Evolutionary conservation across 1,140 invertebrate species (phyloP), one percentile per base, ranked within the genome.

Genomic region (Drosophila mauritiana): DNA sequence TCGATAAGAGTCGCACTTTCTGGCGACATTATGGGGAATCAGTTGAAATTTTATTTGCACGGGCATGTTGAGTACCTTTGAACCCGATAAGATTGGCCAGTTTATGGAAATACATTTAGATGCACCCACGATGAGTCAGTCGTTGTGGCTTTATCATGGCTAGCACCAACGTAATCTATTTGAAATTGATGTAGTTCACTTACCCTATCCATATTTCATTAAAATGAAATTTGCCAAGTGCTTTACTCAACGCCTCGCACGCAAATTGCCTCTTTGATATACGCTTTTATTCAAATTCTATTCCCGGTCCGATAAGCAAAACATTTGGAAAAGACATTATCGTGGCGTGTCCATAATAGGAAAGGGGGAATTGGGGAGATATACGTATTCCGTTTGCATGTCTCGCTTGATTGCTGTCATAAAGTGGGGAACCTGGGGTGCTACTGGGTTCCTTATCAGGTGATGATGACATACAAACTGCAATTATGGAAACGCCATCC

Each of bases 391-490:
- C 36, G 75, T 34, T 69, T 63, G 75, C 83, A 51, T 88, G 83
- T 88, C 73, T 58, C 34, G 25, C 22, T 67, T 82, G 69, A 86
- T 85, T 85, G 69, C 22, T 43, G 55, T 76, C 62, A 31, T 58
- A 73, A 64, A 75, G 37, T 43, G 37, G 52, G 37, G 8, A 27
- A 36, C 56, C 51, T 63, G 46, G 25, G 39, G 42, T 3, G 13
- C 48, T 51, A 51, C 27, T 51, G 42, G 20, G 36, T 13, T 10
- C 25, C 51, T 70, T 70, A 70, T 70, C 68, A 40, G 64, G 43
- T 34, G 59, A 31, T 13, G 34, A 39, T 68, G 63, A 65, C 48
- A 15, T 27, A 65, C 37, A 15, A 1, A 31, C n/a, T 34, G 68
- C 64, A 70, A 57, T 57, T 57, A 70, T 36, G 8, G 22, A 43